Base-by-base conservation (phyloP, 2,113 vertebrate species). In the Bagarius yarrelli region DNA sequence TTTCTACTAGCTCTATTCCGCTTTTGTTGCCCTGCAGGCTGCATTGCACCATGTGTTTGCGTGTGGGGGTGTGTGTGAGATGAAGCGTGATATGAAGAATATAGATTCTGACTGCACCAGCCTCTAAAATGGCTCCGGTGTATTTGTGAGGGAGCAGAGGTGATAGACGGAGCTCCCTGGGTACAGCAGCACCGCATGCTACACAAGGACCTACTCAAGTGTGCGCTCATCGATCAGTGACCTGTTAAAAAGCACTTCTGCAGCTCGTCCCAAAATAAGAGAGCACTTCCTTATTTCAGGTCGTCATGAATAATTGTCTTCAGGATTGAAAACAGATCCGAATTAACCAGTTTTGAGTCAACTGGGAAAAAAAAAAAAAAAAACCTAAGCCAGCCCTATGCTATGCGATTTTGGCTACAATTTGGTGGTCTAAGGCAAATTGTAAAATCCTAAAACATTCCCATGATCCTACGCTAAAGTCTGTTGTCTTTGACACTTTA, bases 61-160 rank as follows among this genome's bases (percentile, higher is more conserved):
- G 70, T 36, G 79, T 63, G 67, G 60, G 79, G 50, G 72, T 75
- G 55, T 74, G 50, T 74, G 86, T 66, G 87, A 82, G 85, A 79
- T 87, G 88, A 85, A 90, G 89, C 85, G 74, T 89, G 89, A 88
- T 87, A 89, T 91, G 89, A 87, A 80, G 78, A 74, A 82, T 73
- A 59, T 63, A 13, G 57, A 64, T 86, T 85, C 82, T 82, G 77
- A 70, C 88, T 21, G 77, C 79, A 47, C 77, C 73, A 75, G 71
- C 73, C 87, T 84, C 77, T 14, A 4, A 78, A 71, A 85, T 76
- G 64, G 83, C 84, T 86, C 55, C 57, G 23, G 4, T 83, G 80
- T 84, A 76, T 77, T 71, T 61, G 77, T 44, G 32, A 71, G 60
- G 63, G 80, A 27, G 73, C 52, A 60, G 69, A 64, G 76, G 0